phyloP scores from a whole-genome alignment of 2,888 invertebrate species.

The Orthosia incerta region DNA sequence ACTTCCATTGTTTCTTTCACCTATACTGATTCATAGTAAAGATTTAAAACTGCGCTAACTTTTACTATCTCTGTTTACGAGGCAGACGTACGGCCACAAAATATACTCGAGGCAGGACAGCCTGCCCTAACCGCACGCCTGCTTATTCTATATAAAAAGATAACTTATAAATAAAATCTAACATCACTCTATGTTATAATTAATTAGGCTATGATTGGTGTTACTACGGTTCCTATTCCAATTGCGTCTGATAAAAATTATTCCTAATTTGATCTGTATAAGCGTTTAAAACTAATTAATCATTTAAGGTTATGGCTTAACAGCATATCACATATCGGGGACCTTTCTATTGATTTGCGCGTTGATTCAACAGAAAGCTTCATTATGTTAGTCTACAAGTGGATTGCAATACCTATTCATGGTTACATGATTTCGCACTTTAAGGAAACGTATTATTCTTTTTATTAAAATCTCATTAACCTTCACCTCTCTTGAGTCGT shows the following conservation, averaged over 20 bases:
- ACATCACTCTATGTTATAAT: constrained; percentile 87
- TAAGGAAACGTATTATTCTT: constrained; percentile 15
- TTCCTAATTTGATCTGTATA: constrained; percentile 74
- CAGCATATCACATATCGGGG: constrained; percentile 76
- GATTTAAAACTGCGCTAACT: constrained; percentile 86
- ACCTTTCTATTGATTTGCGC: constrained; percentile 55
- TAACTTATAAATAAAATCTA: constrained; percentile 88
- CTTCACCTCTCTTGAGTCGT: constrained; percentile 15
- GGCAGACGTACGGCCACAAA: constrained; percentile 71
- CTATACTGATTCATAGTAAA: constrained; percentile 85
- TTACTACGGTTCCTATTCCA: constrained; percentile 86
- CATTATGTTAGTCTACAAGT: neutral
- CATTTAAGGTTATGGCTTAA: constrained; percentile 76
- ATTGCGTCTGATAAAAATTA: constrained; percentile 71
- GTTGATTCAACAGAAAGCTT: constrained; percentile 34
- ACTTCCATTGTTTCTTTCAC: constrained; percentile 83
- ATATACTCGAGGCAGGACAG: constrained; percentile 62
- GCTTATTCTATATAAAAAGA: constrained; percentile 82
- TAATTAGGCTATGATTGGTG: constrained; percentile 90
- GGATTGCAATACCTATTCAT: constrained; percentile 3
- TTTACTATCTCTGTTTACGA: constrained; percentile 78
- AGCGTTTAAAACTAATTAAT: constrained; percentile 76
- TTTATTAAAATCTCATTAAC: constrained; percentile 39
- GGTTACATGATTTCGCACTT: constrained; percentile 14
- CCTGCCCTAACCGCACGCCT: constrained; percentile 63